Evolutionary conservation across 1,140 invertebrate species (phyloP), one percentile per base, ranked within the genome.

Genomic region (Lordiphosa collinella): DNA sequence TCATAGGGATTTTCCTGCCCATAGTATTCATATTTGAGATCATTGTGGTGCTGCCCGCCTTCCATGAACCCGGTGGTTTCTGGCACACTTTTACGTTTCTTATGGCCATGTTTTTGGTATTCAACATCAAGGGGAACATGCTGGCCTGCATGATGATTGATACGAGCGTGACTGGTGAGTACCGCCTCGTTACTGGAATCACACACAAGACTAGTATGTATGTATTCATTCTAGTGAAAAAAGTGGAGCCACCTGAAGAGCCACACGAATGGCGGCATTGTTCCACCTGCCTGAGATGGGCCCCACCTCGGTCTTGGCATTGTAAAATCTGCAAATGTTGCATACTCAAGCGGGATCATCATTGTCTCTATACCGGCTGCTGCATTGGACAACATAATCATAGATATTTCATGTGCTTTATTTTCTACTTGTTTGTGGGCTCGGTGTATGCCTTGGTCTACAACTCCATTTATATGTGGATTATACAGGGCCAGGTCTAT

Each of bases 331-430:
- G 97, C 73, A 88, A 91, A 60, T 87, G 90, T 12, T 99, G 97
- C 82, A 94, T 98, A 37, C 85, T 98, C 16, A 97, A 96, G 87
- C 91, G 97, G 61, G 97, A 99, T 88, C 97, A 99, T 89, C 97
- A 99, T 86, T 99, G 97, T 87, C 93, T 94, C 22, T 99, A 98
- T 88, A 94, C 94, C 10, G 95, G 93, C 4, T 95, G 94, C 84
- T 99, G 97, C 88, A 91, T 99, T 8, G 97, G 97, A 0, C 94
- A 97, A 86, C 91, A 91, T 46, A 98, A 98, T 90, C 93, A 95
- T 69, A 91, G 97, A 82, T 98, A 95, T 88, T 99, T 97, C 79
- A 90, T 96, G 7, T 92, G 94, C 70, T 95, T 97, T 78, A 90
- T 96, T 3, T 87, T 96, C 10, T 94, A 97, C 86, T 89, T 97